A percentile compares a stretch with the other conserved stretches of the same genome.
Evolutionary conservation across 2,797 vertebrate species (phyloP).

Genomic region (Ctenochaetus hawaiiensis): DNA sequence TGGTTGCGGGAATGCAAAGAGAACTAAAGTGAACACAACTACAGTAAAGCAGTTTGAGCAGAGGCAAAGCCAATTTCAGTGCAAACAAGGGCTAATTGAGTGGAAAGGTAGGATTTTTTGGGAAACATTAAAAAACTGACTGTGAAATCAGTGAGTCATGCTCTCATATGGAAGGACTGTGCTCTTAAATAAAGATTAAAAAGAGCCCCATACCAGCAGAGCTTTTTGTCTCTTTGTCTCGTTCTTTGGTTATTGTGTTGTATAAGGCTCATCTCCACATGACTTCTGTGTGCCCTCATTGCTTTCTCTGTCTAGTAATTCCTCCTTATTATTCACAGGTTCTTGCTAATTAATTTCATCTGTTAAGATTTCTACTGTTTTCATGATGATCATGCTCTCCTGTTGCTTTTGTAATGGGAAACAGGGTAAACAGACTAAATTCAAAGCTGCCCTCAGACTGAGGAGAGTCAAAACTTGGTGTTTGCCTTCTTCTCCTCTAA

Average conservation of each 20-base stretch:
- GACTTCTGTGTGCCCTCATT: slow-evolving; percentile 18
- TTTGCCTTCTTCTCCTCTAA: neutral
- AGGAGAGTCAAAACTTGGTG: neutral
- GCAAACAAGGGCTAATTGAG: too few relatives aligned
- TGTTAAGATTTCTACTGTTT: slow-evolving; percentile 39
- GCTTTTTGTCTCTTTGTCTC: too few relatives aligned
- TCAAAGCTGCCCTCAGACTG: neutral
- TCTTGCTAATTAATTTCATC: slow-evolving; percentile 45
- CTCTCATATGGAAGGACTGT: too few relatives aligned
- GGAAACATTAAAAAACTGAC: too few relatives aligned
- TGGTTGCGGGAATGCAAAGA: too few relatives aligned
- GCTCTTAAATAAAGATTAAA: too few relatives aligned
- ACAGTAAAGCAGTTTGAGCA: too few relatives aligned
- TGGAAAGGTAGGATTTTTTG: too few relatives aligned
- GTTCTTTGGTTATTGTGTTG: slow-evolving; percentile 16
- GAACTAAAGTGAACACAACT: too few relatives aligned
- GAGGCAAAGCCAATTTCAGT: too few relatives aligned
- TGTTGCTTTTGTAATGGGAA: slow-evolving; percentile 17
- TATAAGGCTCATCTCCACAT: slow-evolving; percentile 23
- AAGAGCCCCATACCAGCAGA: too few relatives aligned
- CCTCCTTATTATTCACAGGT: slow-evolving; percentile 44
- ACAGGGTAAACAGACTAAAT: slow-evolving; percentile 12
- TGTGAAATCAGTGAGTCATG: too few relatives aligned
- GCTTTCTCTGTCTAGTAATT: neutral
- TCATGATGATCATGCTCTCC: neutral